Evolutionary conservation across 2,113 vertebrate genomes (phyloP), one percentile per base, ranked within the genome.

Genomic region (Solea senegalensis): DNA sequence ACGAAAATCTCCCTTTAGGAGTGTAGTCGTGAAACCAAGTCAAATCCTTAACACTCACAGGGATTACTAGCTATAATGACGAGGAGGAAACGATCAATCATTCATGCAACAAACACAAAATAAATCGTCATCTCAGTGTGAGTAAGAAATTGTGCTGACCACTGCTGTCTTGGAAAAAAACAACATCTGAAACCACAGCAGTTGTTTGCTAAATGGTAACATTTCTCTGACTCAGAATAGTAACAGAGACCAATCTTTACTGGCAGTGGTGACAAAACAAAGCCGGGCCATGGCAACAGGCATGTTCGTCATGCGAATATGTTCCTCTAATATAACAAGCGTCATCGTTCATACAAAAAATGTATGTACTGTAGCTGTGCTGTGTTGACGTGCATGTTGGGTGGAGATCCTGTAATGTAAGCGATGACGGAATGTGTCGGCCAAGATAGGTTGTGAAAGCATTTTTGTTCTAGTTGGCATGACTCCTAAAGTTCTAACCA

Each of bases 21-120:
- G 34, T 68, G 50, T 28, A 14, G 68, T 69, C 65, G 65, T 63
- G 21, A 64, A 78, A 62, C 28, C 40, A 65, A 51, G 67, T 63
- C 53, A 69, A 54, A 63, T 75, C 59, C 59, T 70, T 72, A 63
- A 78, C 71, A 55, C 43, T 14, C 43, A 48, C 21, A 59, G 39
- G 69, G 69, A 69, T 82, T 64, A 74, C 13, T 65, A 43, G n/a
- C n/a, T n/a, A n/a, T n/a, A n/a, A n/a, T n/a, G n/a, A n/a, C n/a
- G n/a, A n/a, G n/a, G n/a, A 57, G 9, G 16, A 16, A 57, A 59
- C 16, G 43, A 59, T 43, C 34, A 57, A 40, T 57, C 55, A 8
- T 9, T 12, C 40, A 45, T 13, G 41, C 58, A 26, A 9, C 40
- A 21, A 15, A 11, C 40, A 21, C 15, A 39, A 56, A 34, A 34